Conservation (phyloP, 2,113 vertebrate species). For the Leptocoma aspasia region DNA sequence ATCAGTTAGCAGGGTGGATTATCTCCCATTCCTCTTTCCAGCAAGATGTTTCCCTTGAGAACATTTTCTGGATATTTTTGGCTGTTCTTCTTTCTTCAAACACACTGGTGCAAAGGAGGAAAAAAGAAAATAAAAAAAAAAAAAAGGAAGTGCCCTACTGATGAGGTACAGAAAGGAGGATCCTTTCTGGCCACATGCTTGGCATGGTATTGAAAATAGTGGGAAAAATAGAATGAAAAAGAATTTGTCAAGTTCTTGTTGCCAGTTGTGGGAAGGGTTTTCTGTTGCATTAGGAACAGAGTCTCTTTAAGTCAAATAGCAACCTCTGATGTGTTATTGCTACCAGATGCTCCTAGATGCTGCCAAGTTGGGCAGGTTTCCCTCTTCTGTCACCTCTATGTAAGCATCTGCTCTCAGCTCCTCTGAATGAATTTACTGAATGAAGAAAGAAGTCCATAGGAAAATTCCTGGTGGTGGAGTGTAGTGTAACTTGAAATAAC, state of each 20-base stretch:
- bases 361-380: not conserved
- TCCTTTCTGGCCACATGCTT: not conserved
- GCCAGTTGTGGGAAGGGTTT: not conserved
- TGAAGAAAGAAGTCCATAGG: not conserved
- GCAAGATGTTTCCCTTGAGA: not conserved
- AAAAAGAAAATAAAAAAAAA: not conserved
- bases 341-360: not conserved
- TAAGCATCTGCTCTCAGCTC: not conserved
- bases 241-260: not conserved
- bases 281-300: not conserved
- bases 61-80: not conserved
- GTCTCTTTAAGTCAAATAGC: not conserved
- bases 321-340: not conserved
- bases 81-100: not conserved
- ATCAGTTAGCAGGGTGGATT: not conserved
- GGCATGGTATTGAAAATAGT: not conserved
- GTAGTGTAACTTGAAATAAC: not conserved
- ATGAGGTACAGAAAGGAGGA: not conserved
- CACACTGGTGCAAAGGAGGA: not conserved
- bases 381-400: not conserved
- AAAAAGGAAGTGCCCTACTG: not conserved
- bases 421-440: not conserved
- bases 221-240: not conserved
- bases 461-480: not conserved
- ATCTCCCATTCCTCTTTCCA: not conserved